Evolutionary conservation across 2,888 invertebrate species (phyloP), one percentile per base, ranked within the genome.

Genomic region (Aelia acuminata): DNA sequence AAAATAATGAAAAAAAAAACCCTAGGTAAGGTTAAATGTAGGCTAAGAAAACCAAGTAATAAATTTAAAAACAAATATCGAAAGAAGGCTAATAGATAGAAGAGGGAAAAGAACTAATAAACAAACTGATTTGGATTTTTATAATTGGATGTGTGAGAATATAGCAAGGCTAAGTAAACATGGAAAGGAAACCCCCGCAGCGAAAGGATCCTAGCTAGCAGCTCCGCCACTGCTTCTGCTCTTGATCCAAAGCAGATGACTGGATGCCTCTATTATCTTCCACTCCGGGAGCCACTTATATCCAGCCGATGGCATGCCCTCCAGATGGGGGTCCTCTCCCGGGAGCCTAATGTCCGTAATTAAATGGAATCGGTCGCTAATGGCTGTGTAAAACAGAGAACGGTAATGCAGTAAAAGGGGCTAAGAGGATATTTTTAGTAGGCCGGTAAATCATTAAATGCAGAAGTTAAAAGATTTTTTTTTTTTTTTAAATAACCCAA

Each of bases 231-330:
- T n/a, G n/a, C n/a, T n/a, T n/a, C n/a, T 53, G 26, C 63, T 13
- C 63, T 63, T 63, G 63, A 63, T 63, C 31, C 13, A 63, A 11
- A 63, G 26, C 63, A 63, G 63, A 63, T 63, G 63, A 26, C 63
- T 10, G 43, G 10, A 7, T 63, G 15, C 31, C 31, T 63, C 15
- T 63, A 63, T 31, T 63, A 63, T 31, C 63, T 63, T 63, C 63
- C 63, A 63, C 63, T 63, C 26, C 5, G 31, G 15, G 3, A 31
- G 15, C 26, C 63, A 63, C 63, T 63, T 63, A 63, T 31, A 63
- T 3, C 63, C 15, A 63, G 22, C n/a, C 26, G 20, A 0, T 5
- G 26, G 13, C 26, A 31, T 53, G 53, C 22, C 53, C 7, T 53
- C 22, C 53, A 7, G 22, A 53, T 22, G 2, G 22, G n/a, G 53